phyloP scores from a whole-genome alignment of 2,888 invertebrate species.

The Rhodophaea formosa region DNA sequence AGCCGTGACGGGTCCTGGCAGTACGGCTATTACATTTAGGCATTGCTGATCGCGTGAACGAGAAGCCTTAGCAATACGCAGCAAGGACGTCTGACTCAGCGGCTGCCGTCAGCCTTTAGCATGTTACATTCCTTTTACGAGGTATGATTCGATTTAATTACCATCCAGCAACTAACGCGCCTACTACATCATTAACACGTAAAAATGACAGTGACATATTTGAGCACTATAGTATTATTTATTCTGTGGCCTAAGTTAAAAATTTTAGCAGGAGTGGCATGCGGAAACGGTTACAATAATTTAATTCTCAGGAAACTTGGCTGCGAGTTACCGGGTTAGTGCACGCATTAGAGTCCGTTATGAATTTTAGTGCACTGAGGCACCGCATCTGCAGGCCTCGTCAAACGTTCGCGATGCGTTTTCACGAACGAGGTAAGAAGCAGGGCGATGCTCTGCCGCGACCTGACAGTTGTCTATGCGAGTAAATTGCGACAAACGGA shows the following conservation, averaged over 20 bases:
- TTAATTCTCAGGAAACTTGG: conserved; percentile 20
- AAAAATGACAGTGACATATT: neutral
- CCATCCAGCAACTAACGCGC: conserved; percentile 14
- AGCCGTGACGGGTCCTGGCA: neutral
- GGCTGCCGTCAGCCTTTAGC: conserved; percentile 46
- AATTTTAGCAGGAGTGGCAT: conserved; percentile 17
- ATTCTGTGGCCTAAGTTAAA: neutral
- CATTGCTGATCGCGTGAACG: conserved; percentile 34
- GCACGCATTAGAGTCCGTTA: conserved; percentile 35
- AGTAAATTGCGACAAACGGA: conserved; percentile 43
- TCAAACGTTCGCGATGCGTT: conserved; percentile 5
- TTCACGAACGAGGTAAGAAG: conserved; percentile 21
- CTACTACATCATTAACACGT: conserved; percentile 10
- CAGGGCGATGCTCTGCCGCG: conserved; percentile 42
- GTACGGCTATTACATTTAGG: neutral
- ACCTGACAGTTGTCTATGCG: conserved; percentile 35
- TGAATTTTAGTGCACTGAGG: conserved; percentile 19
- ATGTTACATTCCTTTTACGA: conserved; percentile 46
- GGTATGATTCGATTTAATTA: conserved; percentile 30
- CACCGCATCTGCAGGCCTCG: neutral
- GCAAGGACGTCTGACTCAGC: conserved; percentile 59
- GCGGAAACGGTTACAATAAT: conserved; percentile 37
- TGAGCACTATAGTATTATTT: no score
- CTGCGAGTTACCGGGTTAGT: conserved; percentile 31
- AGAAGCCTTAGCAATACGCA: conserved; percentile 45